Percentiles rank a stretch among this genome's conserved stretches.
These are phyloP conservation scores for Helleia helle DNA, from an alignment of 2,888 invertebrate genomes.

Conservation along the genomic window DNA sequence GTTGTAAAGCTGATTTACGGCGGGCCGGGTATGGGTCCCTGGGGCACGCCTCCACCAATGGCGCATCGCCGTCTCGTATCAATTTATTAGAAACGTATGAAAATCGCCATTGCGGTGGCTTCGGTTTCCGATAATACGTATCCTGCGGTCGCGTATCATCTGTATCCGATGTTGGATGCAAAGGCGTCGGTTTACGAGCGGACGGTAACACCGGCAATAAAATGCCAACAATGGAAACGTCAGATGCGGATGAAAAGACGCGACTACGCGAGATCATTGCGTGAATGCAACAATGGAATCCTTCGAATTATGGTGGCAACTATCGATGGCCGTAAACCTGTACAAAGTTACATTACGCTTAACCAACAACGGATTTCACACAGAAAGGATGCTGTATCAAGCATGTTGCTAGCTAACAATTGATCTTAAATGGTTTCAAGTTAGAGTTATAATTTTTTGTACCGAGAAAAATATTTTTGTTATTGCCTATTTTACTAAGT, in stretches of 20 bases:
- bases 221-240: conserved; percentile 70
- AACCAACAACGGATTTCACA: conserved; percentile 7
- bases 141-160: conserved; percentile 65
- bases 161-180: conserved; percentile 45
- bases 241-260: conserved; percentile 64
- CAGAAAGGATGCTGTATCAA: conserved; percentile 12
- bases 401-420: too few species aligned
- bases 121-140: conserved; percentile 52
- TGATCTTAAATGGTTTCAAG: too few species aligned
- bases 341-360: conserved; percentile 37
- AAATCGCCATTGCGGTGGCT: conserved; percentile 67
- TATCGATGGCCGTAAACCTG: conserved; percentile 51
- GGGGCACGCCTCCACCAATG: conserved; percentile 63
- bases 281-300: conserved; percentile 70
- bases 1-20: conserved; percentile 74
- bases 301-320: conserved; percentile 64
- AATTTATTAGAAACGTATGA: conserved; percentile 72
- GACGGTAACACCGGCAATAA: conserved; percentile 71
- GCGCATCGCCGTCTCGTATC: conserved; percentile 50
- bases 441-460: too few species aligned
- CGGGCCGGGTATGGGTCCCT: conserved; percentile 57
- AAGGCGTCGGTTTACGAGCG: conserved; percentile 62
- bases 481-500: too few species aligned
- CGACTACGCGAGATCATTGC: conserved; percentile 62
- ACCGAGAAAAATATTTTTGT: too few species aligned